Evolutionary conservation across 2,113 vertebrate genomes (phyloP).

Genomic region (Gallinago jamesoni): DNA sequence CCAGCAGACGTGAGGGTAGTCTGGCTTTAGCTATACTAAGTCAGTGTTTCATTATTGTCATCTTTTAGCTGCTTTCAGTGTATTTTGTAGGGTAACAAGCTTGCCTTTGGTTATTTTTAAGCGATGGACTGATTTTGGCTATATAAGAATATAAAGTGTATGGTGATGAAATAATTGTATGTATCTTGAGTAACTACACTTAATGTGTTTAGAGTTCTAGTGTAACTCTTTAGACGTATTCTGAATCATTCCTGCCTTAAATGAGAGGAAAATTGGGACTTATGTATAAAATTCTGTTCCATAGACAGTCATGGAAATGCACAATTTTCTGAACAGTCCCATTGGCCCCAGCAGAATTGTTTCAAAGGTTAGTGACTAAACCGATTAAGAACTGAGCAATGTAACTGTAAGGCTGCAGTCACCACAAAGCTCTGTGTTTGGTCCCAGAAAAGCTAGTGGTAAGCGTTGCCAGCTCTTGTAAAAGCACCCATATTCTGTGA

Average conservation of each 20-base stretch:
- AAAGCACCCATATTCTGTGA: not conserved
- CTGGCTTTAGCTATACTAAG: not conserved
- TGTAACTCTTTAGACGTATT: not conserved
- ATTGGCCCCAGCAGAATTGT: not conserved
- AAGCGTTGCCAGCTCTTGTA: not conserved
- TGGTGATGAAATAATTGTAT: not conserved
- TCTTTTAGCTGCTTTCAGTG: not conserved
- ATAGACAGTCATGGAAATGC: not conserved
- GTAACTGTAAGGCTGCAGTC: not conserved
- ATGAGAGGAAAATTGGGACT: not conserved
- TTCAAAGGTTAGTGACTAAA: not conserved
- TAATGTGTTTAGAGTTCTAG: not conserved
- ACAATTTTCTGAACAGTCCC: not conserved
- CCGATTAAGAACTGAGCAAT: not conserved
- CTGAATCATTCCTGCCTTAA: not conserved
- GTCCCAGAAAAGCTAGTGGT: not conserved
- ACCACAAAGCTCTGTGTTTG: not conserved
- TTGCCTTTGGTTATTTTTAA: not conserved
- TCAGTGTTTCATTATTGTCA: not conserved
- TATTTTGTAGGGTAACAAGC: not conserved
- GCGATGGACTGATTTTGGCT: not conserved
- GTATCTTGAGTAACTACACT: not conserved
- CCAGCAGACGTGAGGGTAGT: not conserved
- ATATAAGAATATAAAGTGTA: not conserved
- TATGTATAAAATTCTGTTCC: not conserved